Conservation (phyloP, 2,797 vertebrate species). For the Lacerta agilis region DNA sequence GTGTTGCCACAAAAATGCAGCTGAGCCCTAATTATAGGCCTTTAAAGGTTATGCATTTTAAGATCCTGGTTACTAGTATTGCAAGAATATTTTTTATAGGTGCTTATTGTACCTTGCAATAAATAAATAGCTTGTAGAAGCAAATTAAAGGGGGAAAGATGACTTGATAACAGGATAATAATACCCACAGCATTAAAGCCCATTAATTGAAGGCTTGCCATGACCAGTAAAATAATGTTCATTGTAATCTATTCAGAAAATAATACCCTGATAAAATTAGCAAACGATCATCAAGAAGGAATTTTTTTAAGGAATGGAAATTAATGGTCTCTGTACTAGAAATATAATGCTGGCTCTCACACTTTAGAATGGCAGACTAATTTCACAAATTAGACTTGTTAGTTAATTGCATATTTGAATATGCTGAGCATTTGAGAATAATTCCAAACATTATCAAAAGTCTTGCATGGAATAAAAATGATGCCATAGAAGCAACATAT, state of each 20-base stretch:
- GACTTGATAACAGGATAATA: conserved; percentile 72
- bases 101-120: conserved; percentile 27
- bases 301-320: conserved; percentile 65
- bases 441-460: conserved; percentile 42
- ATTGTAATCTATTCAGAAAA: conserved; percentile 69
- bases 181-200: conserved; percentile 56
- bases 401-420: conserved; percentile 58
- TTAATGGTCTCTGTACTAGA: conserved; percentile 67
- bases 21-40: not conserved
- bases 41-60: not conserved
- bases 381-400: conserved; percentile 60
- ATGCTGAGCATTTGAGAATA: conserved; percentile 45
- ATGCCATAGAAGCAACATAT: not conserved
- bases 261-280: conserved; percentile 67
- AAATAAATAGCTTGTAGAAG: conserved; percentile 62
- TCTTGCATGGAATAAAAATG: conserved; percentile 40
- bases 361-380: conserved; percentile 49
- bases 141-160: conserved; percentile 42
- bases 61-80: not conserved
- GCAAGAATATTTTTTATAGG: not conserved
- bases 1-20: not conserved
- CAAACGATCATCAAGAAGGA: conserved; percentile 66
- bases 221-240: conserved; percentile 67
- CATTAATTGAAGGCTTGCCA: conserved; percentile 73
- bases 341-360: conserved; percentile 62